Conservation (phyloP, 2,113 vertebrate species). For the Phoxinus phoxinus region DNA sequence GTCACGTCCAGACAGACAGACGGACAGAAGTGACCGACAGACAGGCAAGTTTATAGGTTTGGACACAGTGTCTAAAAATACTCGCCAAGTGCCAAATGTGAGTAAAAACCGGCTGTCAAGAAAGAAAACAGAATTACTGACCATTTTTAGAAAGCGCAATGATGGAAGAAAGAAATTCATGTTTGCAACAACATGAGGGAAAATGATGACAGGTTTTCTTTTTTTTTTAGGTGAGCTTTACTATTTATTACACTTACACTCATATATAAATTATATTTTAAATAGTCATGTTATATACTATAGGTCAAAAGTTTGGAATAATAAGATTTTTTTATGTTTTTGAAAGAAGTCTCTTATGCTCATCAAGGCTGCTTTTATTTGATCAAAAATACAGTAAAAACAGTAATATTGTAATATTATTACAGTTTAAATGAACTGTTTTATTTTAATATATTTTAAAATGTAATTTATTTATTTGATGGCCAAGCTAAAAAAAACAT, state of each 20-base stretch:
- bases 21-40: not conserved
- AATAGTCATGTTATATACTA: no score
- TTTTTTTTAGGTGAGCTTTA: not conserved
- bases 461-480: no score
- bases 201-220: not conserved
- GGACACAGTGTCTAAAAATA: constrained; percentile 4
- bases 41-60: constrained; percentile 12
- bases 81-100: not conserved
- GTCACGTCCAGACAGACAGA: not conserved
- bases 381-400: not conserved
- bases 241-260: not conserved
- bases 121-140: not conserved
- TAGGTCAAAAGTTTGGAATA: no score
- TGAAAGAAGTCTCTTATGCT: not conserved
- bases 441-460: no score
- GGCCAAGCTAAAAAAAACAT: no score
- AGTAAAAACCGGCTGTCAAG: not conserved
- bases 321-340: not conserved
- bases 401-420: no score
- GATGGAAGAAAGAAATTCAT: not conserved
- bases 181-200: not conserved
- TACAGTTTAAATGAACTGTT: no score
- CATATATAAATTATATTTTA: not conserved
- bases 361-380: not conserved
- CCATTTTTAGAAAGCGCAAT: not conserved